A percentile compares a stretch with the other conserved stretches of the same genome.
Conservation (phyloP, 2,888 invertebrate species). For the Byasa hedistus region DNA sequence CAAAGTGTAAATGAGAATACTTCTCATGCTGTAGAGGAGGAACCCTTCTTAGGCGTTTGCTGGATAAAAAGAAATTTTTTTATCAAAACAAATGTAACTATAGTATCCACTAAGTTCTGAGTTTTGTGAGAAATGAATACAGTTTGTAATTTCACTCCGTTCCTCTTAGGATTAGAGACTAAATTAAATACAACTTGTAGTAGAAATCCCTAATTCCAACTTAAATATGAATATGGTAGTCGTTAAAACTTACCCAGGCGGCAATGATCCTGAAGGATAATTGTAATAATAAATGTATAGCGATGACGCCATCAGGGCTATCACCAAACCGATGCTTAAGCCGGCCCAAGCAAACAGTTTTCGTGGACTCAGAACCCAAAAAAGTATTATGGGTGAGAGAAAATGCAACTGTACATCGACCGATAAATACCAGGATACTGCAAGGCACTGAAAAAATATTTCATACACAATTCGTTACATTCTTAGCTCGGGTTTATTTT, state of each 20-base stretch:
- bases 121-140: too few relatives aligned
- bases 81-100: too few relatives aligned
- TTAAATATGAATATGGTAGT: too few relatives aligned
- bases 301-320: slow-evolving; percentile 42
- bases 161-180: too few relatives aligned
- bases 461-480: not conserved
- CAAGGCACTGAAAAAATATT: slow-evolving; percentile 51
- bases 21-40: too few relatives aligned
- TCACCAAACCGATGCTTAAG: slow-evolving; percentile 40
- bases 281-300: slow-evolving; percentile 48
- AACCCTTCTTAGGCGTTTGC: too few relatives aligned
- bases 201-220: too few relatives aligned
- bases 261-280: slow-evolving; percentile 38
- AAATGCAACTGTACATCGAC: slow-evolving; percentile 63
- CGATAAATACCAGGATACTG: slow-evolving; percentile 62
- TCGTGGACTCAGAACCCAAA: slow-evolving; percentile 51
- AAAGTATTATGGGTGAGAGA: slow-evolving; percentile 56
- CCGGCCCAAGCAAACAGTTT: slow-evolving; percentile 48
- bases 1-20: too few relatives aligned
- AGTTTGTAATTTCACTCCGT: too few relatives aligned
- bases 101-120: too few relatives aligned
- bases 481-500: not conserved
- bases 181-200: too few relatives aligned
- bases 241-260: slow-evolving; percentile 11
- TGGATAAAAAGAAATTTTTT: too few relatives aligned